Evolutionary conservation across 1,140 invertebrate species (phyloP).

Genomic region (Gryon sp.): DNA sequence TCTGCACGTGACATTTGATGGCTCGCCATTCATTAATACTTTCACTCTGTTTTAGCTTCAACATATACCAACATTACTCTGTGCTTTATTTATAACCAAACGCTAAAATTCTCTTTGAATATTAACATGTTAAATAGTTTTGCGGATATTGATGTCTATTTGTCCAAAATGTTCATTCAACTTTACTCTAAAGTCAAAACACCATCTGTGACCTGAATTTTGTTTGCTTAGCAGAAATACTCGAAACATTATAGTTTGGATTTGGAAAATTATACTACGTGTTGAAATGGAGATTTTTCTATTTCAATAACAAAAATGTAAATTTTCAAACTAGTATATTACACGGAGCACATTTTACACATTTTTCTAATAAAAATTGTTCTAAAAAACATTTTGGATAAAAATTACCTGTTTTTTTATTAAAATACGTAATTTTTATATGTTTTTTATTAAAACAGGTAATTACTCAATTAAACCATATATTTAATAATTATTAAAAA

Average conservation of each 20-base stretch:
- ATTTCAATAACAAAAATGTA: too few species aligned
- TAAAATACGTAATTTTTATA: too few species aligned
- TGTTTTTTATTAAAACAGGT: too few species aligned
- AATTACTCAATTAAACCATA: too few species aligned
- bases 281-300: too few species aligned
- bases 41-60: constrained; percentile 34
- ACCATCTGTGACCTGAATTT: constrained; percentile 16
- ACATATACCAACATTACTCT: constrained; percentile 10
- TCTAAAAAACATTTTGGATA: too few species aligned
- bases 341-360: too few species aligned
- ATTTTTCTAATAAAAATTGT: too few species aligned
- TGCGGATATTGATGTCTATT: not conserved
- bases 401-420: too few species aligned
- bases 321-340: too few species aligned
- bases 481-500: too few species aligned
- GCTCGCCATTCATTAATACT: constrained; percentile 58
- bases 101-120: constrained; percentile 5
- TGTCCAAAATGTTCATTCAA: constrained; percentile 11
- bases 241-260: not conserved
- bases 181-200: constrained; percentile 6
- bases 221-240: not conserved
- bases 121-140: constrained; percentile 3
- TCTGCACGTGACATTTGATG: constrained; percentile 58
- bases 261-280: too few species aligned
- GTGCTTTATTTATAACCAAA: constrained; percentile 36